These are phyloP conservation scores for Alaudala cheleensis DNA, from an alignment of 2,113 vertebrate species.

Conservation along the genomic window DNA sequence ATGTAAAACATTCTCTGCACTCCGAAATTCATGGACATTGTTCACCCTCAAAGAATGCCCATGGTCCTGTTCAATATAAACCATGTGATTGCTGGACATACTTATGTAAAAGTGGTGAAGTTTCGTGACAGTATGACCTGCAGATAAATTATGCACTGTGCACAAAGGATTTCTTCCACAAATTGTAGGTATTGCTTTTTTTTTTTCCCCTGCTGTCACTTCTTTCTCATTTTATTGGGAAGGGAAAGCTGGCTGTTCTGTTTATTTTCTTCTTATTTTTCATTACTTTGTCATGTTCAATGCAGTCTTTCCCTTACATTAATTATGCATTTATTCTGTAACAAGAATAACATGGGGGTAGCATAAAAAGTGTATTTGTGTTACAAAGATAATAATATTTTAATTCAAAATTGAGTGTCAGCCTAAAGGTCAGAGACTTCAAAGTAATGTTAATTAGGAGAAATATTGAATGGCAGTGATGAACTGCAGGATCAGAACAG, in stretches of 20 bases:
- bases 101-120: background rate
- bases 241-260: background rate
- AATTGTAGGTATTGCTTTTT: background rate
- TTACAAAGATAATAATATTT: slow-evolving; percentile 44
- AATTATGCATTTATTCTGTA: slow-evolving; percentile 23
- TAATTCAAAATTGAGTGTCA: slow-evolving; percentile 14
- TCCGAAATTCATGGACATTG: background rate
- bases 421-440: slow-evolving; percentile 48
- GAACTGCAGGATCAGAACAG: background rate
- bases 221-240: background rate
- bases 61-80: background rate
- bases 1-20: background rate
- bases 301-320: background rate
- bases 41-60: background rate
- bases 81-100: background rate
- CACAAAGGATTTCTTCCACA: background rate
- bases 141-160: background rate
- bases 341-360: background rate
- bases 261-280: slow-evolving; percentile 7
- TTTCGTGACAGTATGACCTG: background rate
- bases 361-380: background rate
- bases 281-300: background rate
- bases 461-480: background rate
- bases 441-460: slow-evolving; percentile 55
- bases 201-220: background rate